Base-by-base conservation (phyloP, 2,888 invertebrate species). In the Sesamia inferens region DNA sequence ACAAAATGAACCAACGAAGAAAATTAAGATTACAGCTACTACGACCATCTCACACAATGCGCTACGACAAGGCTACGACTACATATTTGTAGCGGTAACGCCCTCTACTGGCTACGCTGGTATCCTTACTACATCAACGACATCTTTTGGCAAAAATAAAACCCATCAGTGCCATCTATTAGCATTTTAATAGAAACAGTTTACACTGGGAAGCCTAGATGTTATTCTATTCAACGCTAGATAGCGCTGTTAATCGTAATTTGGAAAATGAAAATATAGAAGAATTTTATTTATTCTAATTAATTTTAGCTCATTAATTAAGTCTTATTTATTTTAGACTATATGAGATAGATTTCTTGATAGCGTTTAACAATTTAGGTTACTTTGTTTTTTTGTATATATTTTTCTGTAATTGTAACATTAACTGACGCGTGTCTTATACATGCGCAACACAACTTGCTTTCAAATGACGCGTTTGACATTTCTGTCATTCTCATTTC, bases 401-500 rank as follows among this genome's bases (percentile, higher is more conserved):
- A 22, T 54, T 82, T 79, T 82, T 81, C 55, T 62, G 14, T 31
- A 68, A 68, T 87, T 78, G 90, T 79, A 90, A 89, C 87, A 87
- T 82, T 82, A 83, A 71, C 55, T 85, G 90, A 89, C 91, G 91
- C 91, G 91, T 91, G 91, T 91, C 90, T 83, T 68, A 74, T 79
- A 82, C 82, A 80, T 88, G 89, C 88, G 88, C 88, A 86, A 85
- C 67, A 74, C 76, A 85, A 85, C 78, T 81, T 82, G 75, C 69
- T 86, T 83, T 81, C 77, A 82, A 85, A 87, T 90, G 91, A 92
- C 93, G 91, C 90, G 91, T 91, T 88, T 91, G 93, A 92, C 92
- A 86, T 87, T 86, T 89, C 87, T 88, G 87, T 88, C 88, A 90
- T 86, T 93, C 94, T 93, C 88, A 90, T 86, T 93, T 94, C 93